phyloP scores from a whole-genome alignment of 2,797 vertebrate genomes.

The Sebastes trivittatus region DNA sequence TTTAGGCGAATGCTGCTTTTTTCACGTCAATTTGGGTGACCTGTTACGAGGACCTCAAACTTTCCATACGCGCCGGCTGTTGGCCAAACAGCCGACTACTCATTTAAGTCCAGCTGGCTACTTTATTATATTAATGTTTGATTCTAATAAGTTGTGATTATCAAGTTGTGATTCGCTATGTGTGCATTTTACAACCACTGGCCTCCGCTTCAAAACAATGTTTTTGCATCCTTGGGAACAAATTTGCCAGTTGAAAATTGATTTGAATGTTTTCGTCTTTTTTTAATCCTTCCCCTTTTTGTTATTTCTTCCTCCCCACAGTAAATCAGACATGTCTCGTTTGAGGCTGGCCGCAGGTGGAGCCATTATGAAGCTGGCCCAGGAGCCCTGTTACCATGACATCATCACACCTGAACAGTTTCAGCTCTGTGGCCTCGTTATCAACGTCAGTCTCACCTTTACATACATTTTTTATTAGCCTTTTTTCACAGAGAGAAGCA shows the following conservation, averaged over 20 bases:
- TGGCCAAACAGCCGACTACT: too few relatives aligned
- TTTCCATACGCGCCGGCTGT: too few relatives aligned
- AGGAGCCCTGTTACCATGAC: slow-evolving; percentile 99
- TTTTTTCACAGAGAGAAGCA: not conserved
- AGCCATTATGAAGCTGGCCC: slow-evolving; percentile 99
- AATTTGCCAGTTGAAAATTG: not conserved
- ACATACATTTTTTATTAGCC: not conserved
- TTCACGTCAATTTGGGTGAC: not conserved
- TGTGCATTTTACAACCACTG: too few relatives aligned
- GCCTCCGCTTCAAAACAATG: too few relatives aligned
- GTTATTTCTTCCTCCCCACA: slow-evolving; percentile 65
- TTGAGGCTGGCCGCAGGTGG: slow-evolving; percentile 95
- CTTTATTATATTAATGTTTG: too few relatives aligned
- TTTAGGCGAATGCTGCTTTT: not conserved
- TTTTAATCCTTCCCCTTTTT: not conserved
- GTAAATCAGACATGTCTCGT: slow-evolving; percentile 99
- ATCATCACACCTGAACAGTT: slow-evolving; percentile 99
- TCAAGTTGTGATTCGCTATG: too few relatives aligned
- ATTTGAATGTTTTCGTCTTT: not conserved
- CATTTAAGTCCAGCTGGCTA: too few relatives aligned
- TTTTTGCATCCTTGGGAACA: too few relatives aligned
- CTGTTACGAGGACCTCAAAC: too few relatives aligned
- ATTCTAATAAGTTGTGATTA: too few relatives aligned
- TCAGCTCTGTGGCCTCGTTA: slow-evolving; percentile 97
- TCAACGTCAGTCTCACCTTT: slow-evolving; percentile 88